These are phyloP conservation scores for Falco punctatus DNA, from an alignment of 2,113 vertebrate species.

Conservation along the genomic window DNA sequence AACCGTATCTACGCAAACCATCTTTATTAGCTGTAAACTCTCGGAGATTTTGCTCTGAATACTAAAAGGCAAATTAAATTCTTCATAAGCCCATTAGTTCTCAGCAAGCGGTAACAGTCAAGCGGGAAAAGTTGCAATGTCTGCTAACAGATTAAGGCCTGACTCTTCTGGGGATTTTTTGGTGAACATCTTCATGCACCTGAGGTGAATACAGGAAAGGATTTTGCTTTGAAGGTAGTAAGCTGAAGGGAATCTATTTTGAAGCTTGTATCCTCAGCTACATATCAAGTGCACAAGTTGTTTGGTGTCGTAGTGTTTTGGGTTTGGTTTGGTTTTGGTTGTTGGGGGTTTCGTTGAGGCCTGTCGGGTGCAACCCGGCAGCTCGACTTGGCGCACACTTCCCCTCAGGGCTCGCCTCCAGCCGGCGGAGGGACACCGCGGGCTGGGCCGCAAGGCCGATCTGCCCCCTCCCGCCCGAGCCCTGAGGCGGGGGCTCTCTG, in stretches of 20 bases:
- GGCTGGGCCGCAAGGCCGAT: too few species aligned
- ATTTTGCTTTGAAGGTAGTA: neutral
- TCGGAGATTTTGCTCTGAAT: neutral
- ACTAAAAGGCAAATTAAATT: neutral
- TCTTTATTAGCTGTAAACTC: neutral
- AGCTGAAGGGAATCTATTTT: neutral
- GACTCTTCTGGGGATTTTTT: neutral
- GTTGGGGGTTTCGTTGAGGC: neutral
- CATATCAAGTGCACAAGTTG: neutral
- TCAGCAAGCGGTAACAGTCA: neutral
- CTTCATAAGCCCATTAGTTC: neutral
- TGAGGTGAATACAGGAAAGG: neutral
- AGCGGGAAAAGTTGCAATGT: neutral
- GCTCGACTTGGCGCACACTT: accelerated
- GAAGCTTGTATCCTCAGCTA: neutral
- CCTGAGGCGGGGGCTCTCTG: too few species aligned
- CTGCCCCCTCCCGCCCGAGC: too few species aligned
- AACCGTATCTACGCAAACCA: neutral
- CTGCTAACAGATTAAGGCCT: neutral
- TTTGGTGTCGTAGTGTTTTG: too few species aligned
- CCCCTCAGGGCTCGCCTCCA: neutral
- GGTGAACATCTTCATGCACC: neutral
- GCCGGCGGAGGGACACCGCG: neutral
- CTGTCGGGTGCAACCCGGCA: accelerated
- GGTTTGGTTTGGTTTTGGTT: too few species aligned